These are phyloP conservation scores for Ceyx cyanopectus DNA, from an alignment of 2,113 vertebrate genomes.

Conservation along the genomic window DNA sequence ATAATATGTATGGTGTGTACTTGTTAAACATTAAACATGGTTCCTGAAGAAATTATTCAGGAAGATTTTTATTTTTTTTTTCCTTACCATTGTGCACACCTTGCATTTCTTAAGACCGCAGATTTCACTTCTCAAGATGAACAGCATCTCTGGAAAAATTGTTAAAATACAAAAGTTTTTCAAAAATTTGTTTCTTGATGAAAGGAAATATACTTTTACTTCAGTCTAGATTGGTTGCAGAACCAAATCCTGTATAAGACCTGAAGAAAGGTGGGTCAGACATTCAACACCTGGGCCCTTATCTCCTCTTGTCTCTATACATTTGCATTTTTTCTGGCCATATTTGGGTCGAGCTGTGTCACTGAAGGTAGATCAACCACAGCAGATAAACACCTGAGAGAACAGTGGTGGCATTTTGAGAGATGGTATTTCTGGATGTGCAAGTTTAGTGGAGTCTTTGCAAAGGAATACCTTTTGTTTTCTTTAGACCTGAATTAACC, in stretches of 20 bases:
- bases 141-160: not conserved
- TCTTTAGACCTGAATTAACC: not conserved
- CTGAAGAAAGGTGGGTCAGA: not conserved
- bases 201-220: not conserved
- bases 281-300: not conserved
- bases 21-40: not conserved
- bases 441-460: not conserved
- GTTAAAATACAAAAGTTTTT: not conserved
- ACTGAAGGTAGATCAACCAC: not conserved
- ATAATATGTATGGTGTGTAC: not conserved
- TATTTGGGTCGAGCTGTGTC: not conserved
- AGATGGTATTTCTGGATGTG: not conserved
- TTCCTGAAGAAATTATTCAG: not conserved
- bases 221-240: not conserved
- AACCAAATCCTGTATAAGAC: not conserved
- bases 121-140: not conserved
- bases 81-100: not conserved
- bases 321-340: not conserved
- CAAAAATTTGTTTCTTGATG: not conserved
- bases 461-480: not conserved
- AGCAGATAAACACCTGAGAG: not conserved
- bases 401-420: not conserved
- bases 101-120: not conserved
- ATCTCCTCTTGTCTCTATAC: accelerated
- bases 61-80: not conserved